phyloP scores from a whole-genome alignment of 2,113 vertebrate species.

The Coptodon rendalli region DNA sequence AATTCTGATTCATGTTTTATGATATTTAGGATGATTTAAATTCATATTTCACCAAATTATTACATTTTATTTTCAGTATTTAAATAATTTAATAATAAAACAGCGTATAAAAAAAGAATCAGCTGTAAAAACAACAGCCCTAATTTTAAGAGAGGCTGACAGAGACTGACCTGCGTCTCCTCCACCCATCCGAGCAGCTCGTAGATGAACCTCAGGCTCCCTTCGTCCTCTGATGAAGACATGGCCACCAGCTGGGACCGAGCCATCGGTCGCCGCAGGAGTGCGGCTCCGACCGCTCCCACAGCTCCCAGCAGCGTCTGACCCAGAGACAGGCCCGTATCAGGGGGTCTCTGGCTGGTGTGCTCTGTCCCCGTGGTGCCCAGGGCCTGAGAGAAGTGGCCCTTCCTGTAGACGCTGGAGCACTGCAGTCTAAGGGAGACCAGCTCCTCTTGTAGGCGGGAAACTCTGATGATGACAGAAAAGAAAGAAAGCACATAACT shows the following conservation, averaged over 20 bases:
- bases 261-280: slow-evolving; percentile 87
- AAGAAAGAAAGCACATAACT: not conserved
- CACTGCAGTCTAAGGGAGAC: slow-evolving; percentile 89
- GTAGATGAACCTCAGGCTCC: slow-evolving; percentile 92
- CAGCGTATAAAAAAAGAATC: not conserved
- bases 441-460: slow-evolving; percentile 90
- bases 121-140: not conserved
- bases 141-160: not conserved
- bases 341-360: slow-evolving; percentile 48
- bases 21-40: not conserved
- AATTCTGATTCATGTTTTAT: not conserved
- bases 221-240: slow-evolving; percentile 94
- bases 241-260: slow-evolving; percentile 87
- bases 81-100: not conserved
- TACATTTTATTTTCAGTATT: not conserved
- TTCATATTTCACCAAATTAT: accelerated
- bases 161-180: slow-evolving; percentile 83
- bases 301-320: slow-evolving; percentile 70
- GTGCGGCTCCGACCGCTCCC: slow-evolving; percentile 70
- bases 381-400: slow-evolving; percentile 76
- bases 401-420: slow-evolving; percentile 90
- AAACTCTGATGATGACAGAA: slow-evolving; percentile 67
- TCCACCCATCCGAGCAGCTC: slow-evolving; percentile 97
- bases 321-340: slow-evolving; percentile 75
- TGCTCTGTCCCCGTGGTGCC: slow-evolving; percentile 64